Evolutionary conservation across 2,888 invertebrate genomes (phyloP), one percentile per base, ranked within the genome.

Genomic region (Tenthredo scrophulariae): DNA sequence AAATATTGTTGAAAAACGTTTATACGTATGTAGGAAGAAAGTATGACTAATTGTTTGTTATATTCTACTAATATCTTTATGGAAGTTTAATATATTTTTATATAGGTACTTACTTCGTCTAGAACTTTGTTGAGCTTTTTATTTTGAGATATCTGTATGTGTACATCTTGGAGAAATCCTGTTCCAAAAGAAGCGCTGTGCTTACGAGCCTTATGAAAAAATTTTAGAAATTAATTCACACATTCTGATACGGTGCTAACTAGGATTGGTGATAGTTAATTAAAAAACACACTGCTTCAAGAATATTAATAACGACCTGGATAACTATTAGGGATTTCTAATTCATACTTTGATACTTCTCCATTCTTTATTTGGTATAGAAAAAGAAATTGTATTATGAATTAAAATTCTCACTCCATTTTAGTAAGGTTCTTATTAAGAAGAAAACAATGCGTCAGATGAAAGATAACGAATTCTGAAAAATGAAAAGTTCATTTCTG

Each of bases 61-160:
- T 85, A 43, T 77, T 67, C 33, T 40, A n/a, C 6, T 54, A 7
- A 54, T n/a, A 54, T 54, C 54, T 15, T 46, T 46, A 46, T 46
- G 10, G 2, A 15, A 46, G 46, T 46, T 15, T 46, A 40, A 0
- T 46, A 46, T 15, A 2, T 46, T 46, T 15, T 15, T 1, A 46
- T 50, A 62, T 33, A n/a, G n/a, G n/a, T n/a, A 91, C 92, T 29
- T 91, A 93, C 93, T 89, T 93, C 90, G 50, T 91, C 89, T 40
- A 93, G 89, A 85, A 92, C 88, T 86, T 91, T 90, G 84, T 90
- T 89, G 13, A 93, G 80, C 86, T 91, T 92, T 87, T 90, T 93
- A 83, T 91, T 92, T 50, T 89, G 90, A 0, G 86, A 86, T 62
- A 90, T 90, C 84, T 92, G 91, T 62, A 90, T 89, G 58, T 90